A percentile compares a stretch with the other conserved stretches of the same genome.
Evolutionary conservation across 2,797 vertebrate species (phyloP).

Genomic region (Melanotaenia boesemani): DNA sequence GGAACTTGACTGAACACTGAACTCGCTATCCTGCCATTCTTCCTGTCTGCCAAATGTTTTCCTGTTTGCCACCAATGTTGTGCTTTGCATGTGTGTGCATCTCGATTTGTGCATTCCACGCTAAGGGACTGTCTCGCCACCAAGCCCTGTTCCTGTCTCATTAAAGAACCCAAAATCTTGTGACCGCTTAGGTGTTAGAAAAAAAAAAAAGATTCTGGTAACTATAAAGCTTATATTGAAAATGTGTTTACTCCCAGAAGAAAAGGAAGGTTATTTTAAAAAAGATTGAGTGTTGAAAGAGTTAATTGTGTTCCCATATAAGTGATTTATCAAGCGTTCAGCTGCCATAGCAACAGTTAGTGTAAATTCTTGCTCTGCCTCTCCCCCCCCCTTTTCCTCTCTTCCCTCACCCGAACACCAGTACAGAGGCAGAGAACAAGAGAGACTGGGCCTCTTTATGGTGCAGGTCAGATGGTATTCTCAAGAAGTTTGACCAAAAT

Average conservation of each 20-base stretch:
- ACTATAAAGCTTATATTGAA: not conserved
- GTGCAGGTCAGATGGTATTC: conserved; percentile 4
- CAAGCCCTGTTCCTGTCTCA: conserved; percentile 13
- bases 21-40: conserved; percentile 60
- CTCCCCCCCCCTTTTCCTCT: conserved; percentile 12
- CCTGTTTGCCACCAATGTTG: conserved; percentile 64
- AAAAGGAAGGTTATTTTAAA: conserved; percentile 1
- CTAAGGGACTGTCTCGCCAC: conserved; percentile 31
- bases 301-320: conserved; percentile 27
- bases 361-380: conserved; percentile 48
- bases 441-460: conserved; percentile 5
- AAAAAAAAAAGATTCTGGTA: conserved; percentile 6
- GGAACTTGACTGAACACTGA: conserved; percentile 52
- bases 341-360: conserved; percentile 48
- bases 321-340: conserved; percentile 55
- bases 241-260: not conserved
- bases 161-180: conserved; percentile 28
- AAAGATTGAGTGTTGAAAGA: not conserved
- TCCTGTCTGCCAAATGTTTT: conserved; percentile 66
- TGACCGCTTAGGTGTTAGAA: conserved; percentile 37
- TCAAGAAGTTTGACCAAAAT: conserved; percentile 26
- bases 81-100: conserved; percentile 24
- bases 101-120: conserved; percentile 51
- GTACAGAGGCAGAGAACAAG: conserved; percentile 14
- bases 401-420: not conserved